Conservation (phyloP, 2,888 invertebrate species). For the Mythimna pallens region DNA sequence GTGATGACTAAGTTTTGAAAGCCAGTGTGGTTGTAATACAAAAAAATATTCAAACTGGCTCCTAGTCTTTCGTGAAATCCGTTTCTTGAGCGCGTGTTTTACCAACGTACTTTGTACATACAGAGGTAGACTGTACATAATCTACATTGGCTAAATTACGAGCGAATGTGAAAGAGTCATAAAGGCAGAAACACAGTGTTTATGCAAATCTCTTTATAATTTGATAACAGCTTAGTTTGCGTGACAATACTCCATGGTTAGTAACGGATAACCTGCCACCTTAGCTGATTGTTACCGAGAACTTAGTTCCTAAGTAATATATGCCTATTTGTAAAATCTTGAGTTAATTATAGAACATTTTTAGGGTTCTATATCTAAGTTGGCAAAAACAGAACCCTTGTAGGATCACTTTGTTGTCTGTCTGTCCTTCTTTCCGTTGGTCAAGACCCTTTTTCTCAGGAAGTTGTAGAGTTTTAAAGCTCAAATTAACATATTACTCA, state of each 20-base stretch:
- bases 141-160: slow-evolving; percentile 6
- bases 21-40: too few species aligned
- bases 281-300: slow-evolving; percentile 19
- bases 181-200: slow-evolving; percentile 56
- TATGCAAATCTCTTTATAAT: slow-evolving; percentile 65
- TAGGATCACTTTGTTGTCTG: too few species aligned
- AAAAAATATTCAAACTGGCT: neutral
- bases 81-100: neutral
- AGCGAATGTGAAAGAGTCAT: slow-evolving; percentile 34
- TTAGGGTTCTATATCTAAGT: too few species aligned
- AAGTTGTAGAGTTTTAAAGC: too few species aligned
- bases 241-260: slow-evolving; percentile 51
- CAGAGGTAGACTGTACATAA: too few species aligned
- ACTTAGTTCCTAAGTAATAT: slow-evolving; percentile 21
- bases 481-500: too few species aligned
- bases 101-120: neutral
- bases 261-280: slow-evolving; percentile 37
- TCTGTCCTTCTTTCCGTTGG: too few species aligned
- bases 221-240: slow-evolving; percentile 58
- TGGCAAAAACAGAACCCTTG: too few species aligned
- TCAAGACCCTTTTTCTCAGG: too few species aligned
- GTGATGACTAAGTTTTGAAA: too few species aligned
- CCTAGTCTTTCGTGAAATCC: neutral
- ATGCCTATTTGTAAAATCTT: neutral
- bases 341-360: neutral